phyloP scores from a whole-genome alignment of 1,140 invertebrate genomes.

The Tetragonula clypearis region DNA sequence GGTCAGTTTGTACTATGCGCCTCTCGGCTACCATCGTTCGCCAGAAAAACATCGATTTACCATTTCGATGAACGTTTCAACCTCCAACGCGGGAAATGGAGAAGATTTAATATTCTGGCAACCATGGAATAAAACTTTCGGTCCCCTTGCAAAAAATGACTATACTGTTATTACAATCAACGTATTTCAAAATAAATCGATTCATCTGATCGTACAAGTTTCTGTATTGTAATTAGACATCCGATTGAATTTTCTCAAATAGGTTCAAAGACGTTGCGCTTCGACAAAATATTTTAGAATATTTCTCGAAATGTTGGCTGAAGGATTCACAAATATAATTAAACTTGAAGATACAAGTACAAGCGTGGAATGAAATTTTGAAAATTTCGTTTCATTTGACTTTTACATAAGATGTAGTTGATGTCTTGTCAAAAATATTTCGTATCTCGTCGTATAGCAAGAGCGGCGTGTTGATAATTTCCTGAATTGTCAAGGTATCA shows the following conservation, averaged over 20 bases:
- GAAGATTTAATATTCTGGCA: not conserved
- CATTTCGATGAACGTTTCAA: not conserved
- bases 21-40: not conserved
- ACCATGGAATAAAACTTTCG: not conserved
- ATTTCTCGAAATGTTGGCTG: rapidly evolving
- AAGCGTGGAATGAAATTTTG: not conserved
- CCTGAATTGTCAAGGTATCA: too few relatives aligned
- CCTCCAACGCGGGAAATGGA: not conserved
- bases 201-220: not conserved
- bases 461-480: too few relatives aligned
- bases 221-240: not conserved
- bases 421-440: too few relatives aligned
- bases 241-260: not conserved
- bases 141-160: not conserved
- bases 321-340: not conserved
- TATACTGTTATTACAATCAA: not conserved
- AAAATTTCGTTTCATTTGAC: not conserved
- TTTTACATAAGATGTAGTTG: too few relatives aligned
- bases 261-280: too few relatives aligned
- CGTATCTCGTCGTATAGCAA: too few relatives aligned
- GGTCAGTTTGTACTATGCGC: too few relatives aligned
- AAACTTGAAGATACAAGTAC: not conserved
- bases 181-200: not conserved
- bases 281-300: not conserved
- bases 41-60: not conserved